Conservation (phyloP, 2,113 vertebrate species). For the Halichoerus grypus region DNA sequence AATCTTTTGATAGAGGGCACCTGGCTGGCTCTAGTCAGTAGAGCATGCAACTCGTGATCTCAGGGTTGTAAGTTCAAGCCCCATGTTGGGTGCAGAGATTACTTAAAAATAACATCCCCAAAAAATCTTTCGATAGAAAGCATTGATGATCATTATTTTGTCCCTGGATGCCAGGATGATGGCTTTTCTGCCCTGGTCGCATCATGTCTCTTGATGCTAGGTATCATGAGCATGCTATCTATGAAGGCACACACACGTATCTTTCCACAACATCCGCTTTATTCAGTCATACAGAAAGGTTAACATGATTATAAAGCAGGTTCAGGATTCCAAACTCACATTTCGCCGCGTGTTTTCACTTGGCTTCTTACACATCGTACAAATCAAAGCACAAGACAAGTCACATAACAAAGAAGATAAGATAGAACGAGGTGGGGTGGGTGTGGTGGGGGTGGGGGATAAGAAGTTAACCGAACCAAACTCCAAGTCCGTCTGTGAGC, state of each 20-base stretch:
- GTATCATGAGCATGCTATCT: neutral
- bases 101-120: neutral
- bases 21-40: neutral
- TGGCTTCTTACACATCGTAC: neutral
- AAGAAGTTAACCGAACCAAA: neutral
- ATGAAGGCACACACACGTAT: neutral
- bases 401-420: neutral
- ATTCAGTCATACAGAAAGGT: neutral
- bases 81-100: neutral
- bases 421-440: neutral
- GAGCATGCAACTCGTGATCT: neutral
- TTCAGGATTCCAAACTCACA: neutral
- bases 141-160: neutral
- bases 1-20: neutral
- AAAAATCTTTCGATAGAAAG: neutral
- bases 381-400: neutral
- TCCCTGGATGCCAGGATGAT: neutral
- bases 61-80: neutral
- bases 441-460: neutral
- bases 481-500: neutral
- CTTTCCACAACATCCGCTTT: neutral
- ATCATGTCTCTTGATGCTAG: neutral
- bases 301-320: neutral
- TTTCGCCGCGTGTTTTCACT: neutral
- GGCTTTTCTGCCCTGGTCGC: neutral